Evolutionary conservation across 2,888 invertebrate species (phyloP).

Genomic region (Willowsia nigromaculata): DNA sequence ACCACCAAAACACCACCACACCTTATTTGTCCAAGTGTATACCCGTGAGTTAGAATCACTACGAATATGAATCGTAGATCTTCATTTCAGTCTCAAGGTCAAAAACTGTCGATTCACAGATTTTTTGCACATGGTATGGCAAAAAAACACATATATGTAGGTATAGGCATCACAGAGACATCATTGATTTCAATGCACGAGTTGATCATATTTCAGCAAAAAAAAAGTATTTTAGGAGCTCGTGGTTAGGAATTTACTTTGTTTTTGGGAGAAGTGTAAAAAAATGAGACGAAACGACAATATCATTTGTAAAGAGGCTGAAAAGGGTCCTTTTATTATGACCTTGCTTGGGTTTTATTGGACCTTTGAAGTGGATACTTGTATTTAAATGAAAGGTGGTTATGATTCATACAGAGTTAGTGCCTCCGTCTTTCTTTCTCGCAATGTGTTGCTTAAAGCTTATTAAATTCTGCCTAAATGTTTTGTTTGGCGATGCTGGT

Average conservation of each 20-base stretch:
- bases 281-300: neutral
- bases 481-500: neutral
- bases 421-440: neutral
- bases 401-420: neutral
- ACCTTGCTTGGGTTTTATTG: slow-evolving; percentile 1
- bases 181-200: neutral
- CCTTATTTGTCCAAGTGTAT: slow-evolving; percentile 39
- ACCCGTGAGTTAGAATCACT: neutral
- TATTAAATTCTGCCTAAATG: neutral
- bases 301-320: neutral
- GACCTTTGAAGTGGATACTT: neutral
- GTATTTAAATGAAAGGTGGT: slow-evolving; percentile 15
- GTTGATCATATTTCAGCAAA: neutral
- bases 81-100: slow-evolving; percentile 19
- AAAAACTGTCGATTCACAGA: neutral
- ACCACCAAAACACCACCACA: slow-evolving; percentile 25
- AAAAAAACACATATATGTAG: no score
- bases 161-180: no score
- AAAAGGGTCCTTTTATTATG: neutral
- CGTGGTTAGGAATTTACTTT: neutral
- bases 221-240: neutral
- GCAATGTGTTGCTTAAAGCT: neutral
- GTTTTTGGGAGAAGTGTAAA: neutral
- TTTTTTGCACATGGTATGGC: neutral
- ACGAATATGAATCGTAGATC: slow-evolving; percentile 4